These are phyloP conservation scores for Xestobium rufovillosum DNA, from an alignment of 2,888 invertebrate genomes.

Conservation along the genomic window DNA sequence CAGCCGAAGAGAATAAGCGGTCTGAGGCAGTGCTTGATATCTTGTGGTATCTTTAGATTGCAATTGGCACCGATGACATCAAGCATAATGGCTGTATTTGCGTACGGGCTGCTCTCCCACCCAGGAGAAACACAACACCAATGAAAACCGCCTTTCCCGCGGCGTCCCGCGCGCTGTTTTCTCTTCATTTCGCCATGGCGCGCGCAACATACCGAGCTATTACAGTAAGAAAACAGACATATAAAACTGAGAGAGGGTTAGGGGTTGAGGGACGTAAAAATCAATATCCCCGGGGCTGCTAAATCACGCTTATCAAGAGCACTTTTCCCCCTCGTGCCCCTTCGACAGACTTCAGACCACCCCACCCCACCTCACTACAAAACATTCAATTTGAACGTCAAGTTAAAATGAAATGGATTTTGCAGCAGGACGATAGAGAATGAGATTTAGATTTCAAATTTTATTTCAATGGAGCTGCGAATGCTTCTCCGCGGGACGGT, in stretches of 20 bases:
- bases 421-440: conserved; percentile 44
- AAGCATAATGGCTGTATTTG: conserved; percentile 43
- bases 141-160: conserved; percentile 40
- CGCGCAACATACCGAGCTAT: conserved; percentile 46
- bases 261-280: conserved; percentile 45
- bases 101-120: conserved; percentile 36
- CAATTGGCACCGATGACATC: conserved; percentile 35
- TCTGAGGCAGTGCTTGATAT: background rate
- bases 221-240: conserved; percentile 52
- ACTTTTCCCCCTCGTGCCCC: conserved; percentile 40
- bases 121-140: conserved; percentile 41
- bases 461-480: conserved; percentile 37
- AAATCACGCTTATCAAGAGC: conserved; percentile 61
- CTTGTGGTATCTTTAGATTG: conserved; percentile 15
- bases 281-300: conserved; percentile 64
- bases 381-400: conserved; percentile 54
- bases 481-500: too few relatives aligned
- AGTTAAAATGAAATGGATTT: conserved; percentile 55
- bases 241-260: conserved; percentile 47
- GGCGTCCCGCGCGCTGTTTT: conserved; percentile 39
- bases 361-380: conserved; percentile 43
- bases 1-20: too few relatives aligned
- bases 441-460: conserved; percentile 45
- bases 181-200: conserved; percentile 43
- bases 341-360: conserved; percentile 23